These are phyloP conservation scores for Nothoprocta pentlandii DNA, from an alignment of 2,113 vertebrate species.

Conservation along the genomic window DNA sequence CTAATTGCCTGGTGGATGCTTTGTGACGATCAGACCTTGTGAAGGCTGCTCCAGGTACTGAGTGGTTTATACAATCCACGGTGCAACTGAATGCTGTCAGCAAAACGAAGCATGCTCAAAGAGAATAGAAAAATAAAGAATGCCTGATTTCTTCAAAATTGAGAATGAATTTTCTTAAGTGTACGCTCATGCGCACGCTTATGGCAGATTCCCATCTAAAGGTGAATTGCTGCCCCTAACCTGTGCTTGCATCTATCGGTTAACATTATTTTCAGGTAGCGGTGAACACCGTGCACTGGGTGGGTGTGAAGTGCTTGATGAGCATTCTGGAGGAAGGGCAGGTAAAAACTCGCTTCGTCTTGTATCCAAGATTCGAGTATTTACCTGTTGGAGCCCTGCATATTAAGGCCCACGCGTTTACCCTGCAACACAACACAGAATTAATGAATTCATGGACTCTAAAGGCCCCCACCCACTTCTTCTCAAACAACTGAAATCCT, in stretches of 20 bases:
- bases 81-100: constrained; percentile 28
- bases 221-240: constrained; percentile 5
- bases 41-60: not conserved
- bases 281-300: constrained; percentile 21
- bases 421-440: constrained; percentile 46
- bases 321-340: constrained; percentile 63
- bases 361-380: constrained; percentile 65
- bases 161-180: not conserved
- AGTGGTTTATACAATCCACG: not conserved
- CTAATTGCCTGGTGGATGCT: constrained; percentile 1
- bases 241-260: not conserved
- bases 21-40: not conserved
- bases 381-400: constrained; percentile 71
- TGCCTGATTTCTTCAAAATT: constrained; percentile 19
- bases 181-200: not conserved
- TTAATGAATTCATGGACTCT: constrained; percentile 59
- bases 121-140: not conserved
- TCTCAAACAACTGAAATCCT: constrained; percentile 30
- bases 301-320: constrained; percentile 35
- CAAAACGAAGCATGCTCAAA: not conserved
- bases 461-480: constrained; percentile 34
- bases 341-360: constrained; percentile 68
- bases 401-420: constrained; percentile 62
- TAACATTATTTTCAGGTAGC: constrained; percentile 34
- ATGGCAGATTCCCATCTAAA: constrained; percentile 17